These are phyloP conservation scores for Nephrotoma appendiculata DNA, from an alignment of 2,888 invertebrate species.

Conservation along the genomic window DNA sequence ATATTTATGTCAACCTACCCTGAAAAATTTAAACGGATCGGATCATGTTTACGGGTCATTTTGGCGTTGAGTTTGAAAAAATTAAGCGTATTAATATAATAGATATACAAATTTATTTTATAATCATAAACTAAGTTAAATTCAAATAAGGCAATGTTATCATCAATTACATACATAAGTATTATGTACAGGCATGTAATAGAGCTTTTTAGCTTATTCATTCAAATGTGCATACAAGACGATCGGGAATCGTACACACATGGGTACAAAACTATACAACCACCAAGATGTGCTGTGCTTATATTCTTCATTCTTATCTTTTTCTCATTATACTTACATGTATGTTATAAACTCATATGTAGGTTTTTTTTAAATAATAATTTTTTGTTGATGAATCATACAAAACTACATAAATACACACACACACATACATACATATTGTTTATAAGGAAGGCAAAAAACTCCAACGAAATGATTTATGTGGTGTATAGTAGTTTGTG, in stretches of 20 bases:
- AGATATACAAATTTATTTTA: neutral
- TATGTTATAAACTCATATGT: neutral
- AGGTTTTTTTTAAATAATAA: neutral
- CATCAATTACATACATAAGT: neutral
- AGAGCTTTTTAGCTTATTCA: neutral
- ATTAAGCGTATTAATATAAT: too few species aligned
- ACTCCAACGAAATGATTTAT: neutral
- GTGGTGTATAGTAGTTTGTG: neutral
- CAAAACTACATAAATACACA: neutral
- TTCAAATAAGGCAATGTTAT: neutral
- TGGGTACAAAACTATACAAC: neutral
- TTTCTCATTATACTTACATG: neutral
- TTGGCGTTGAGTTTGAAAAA: too few species aligned
- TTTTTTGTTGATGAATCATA: neutral
- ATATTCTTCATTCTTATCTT: neutral
- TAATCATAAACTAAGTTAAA: neutral
- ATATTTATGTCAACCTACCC: too few species aligned
- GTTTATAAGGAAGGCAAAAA: neutral
- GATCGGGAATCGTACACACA: neutral
- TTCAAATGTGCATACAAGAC: neutral
- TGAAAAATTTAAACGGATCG: too few species aligned
- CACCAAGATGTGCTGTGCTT: neutral
- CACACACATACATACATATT: neutral
- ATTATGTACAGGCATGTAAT: neutral
- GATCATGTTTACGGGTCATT: too few species aligned